phyloP scores from a whole-genome alignment of 2,888 invertebrate species.

The Clusia tigrina region DNA sequence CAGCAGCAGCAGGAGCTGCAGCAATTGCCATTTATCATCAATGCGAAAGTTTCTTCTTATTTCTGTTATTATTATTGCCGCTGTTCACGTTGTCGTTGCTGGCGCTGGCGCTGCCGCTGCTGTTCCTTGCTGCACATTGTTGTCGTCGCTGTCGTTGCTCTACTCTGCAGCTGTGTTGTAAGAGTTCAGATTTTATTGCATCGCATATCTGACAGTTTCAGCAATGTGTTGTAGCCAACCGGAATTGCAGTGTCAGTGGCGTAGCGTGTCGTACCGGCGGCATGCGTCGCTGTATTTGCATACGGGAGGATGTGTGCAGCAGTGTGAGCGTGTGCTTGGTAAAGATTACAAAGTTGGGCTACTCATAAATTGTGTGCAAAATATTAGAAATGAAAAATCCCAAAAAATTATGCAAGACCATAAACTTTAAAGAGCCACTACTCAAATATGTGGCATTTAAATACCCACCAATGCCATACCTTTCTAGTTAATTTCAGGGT shows the following conservation, averaged over 20 bases:
- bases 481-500: too few relatives aligned
- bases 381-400: background rate
- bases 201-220: background rate
- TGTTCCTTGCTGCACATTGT: background rate
- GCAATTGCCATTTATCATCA: background rate
- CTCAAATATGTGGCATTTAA: too few relatives aligned
- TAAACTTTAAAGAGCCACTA: background rate
- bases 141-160: background rate
- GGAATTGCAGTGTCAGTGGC: constrained; percentile 2
- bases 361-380: constrained; percentile 3
- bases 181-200: constrained; percentile 1
- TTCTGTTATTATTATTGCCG: background rate
- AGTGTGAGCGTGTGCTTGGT: background rate
- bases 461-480: too few relatives aligned
- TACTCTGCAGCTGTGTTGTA: background rate
- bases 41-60: background rate
- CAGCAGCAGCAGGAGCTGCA: constrained; percentile 30
- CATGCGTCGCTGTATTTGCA: background rate
- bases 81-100: background rate
- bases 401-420: background rate
- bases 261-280: background rate
- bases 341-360: background rate
- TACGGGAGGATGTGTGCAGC: background rate
- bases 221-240: background rate
- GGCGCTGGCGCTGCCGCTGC: background rate